Base-by-base conservation (phyloP, 2,888 invertebrate genomes). In the Papilio gigon region DNA sequence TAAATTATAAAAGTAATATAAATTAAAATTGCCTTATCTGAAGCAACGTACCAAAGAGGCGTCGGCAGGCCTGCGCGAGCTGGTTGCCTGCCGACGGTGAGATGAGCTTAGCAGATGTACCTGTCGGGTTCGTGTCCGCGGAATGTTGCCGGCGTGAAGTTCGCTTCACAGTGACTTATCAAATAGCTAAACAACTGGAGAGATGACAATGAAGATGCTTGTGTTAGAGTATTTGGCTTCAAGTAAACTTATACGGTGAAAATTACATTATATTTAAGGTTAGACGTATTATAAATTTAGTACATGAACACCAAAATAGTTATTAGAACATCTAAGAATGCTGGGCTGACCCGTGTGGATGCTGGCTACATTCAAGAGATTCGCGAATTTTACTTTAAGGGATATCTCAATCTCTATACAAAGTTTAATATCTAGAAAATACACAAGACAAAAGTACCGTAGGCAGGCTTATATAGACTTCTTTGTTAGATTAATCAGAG, bases 31-130 rank as follows among this genome's bases (percentile, higher is more conserved):
- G 53, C n/a, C 9, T 53, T 53, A 56, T n/a, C 53, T 12, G 27
- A 11, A 56, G 53, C 30, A 17, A 56, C 8, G n/a, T 56, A 56
- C 53, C 53, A 56, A 56, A 56, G 53, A 56, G n/a, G 30, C n/a
- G 27, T 4, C 12, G 12, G n/a, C n/a, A 25, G 22, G 22, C n/a
- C 1, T 27, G 6, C 8, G 53, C n/a, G 22, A 25, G n/a, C 25
- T 53, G 14, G 5, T 50, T 14, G n/a, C n/a, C 17, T 17, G 8
- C 2, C 17, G 42, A 17, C 8, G 17, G 27, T n/a, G n/a, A n/a
- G 1, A 11, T 22, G 53, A 53, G 53, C 53, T 53, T 53, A 53
- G 27, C 50, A 25, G n/a, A 25, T 50, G 12, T 42, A 20, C 3
- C 20, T 50, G 53, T 27, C n/a, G n/a, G 17, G 30, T 30, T n/a